Conservation (phyloP, 2,797 vertebrate genomes). For the Sebastes diploproa region DNA sequence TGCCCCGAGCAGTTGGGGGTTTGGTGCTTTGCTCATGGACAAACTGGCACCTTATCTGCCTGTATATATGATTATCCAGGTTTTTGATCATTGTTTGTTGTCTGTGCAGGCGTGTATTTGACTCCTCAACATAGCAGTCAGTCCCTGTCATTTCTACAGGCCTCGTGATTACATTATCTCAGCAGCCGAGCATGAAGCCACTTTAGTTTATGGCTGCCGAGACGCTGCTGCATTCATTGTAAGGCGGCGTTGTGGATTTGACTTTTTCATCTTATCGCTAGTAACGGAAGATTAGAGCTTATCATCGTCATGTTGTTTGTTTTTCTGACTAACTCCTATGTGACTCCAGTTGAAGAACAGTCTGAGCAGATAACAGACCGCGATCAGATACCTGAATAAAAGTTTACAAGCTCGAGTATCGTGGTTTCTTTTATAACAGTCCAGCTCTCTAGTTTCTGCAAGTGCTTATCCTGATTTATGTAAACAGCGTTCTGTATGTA, state of each 20-base stretch:
- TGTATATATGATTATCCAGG: neutral
- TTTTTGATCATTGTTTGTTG: neutral
- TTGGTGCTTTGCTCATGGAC: too few species aligned
- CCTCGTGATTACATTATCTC: slow-evolving; percentile 17
- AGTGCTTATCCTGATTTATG: neutral
- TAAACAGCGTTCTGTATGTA: neutral
- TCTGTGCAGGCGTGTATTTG: neutral
- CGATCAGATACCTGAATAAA: slow-evolving; percentile 10
- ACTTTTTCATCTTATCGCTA: slow-evolving; percentile 26
- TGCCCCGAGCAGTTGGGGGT: neutral
- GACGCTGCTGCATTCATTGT: slow-evolving; percentile 5
- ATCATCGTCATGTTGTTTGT: slow-evolving; percentile 12
- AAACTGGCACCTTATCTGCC: neutral
- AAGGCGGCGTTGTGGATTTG: neutral
- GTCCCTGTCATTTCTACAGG: neutral
- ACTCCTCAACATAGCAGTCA: neutral
- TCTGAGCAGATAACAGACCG: slow-evolving; percentile 2
- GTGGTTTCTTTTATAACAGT: neutral
- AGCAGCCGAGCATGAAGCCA: neutral
- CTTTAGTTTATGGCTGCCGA: slow-evolving; percentile 8
- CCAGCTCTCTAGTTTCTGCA: neutral
- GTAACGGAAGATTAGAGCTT: slow-evolving; percentile 32
- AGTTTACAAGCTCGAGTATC: neutral
- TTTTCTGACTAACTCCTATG: slow-evolving; percentile 7
- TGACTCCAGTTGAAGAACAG: neutral